Evolutionary conservation across 1,140 invertebrate species (phyloP), one percentile per base, ranked within the genome.

Genomic region (Acromyrmex echinatior): DNA sequence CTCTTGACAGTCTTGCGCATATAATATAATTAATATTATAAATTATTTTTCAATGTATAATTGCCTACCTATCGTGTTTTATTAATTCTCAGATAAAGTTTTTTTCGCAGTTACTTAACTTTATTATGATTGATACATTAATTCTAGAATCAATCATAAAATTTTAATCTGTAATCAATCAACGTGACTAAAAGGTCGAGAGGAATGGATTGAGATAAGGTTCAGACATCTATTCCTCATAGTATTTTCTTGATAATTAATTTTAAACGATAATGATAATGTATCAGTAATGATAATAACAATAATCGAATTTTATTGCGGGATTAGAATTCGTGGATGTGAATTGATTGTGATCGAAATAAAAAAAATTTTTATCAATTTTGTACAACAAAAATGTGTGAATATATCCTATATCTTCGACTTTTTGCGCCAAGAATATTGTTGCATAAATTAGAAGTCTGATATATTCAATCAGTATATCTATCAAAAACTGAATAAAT

Each of bases 131-230:
- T 25, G 16, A 4, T 25, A 45, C 28, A 31, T 73, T 62, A 49
- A 80, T 68, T 70, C 14, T 7, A 18, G 7, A 21, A 80, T 80
- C 56, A 49, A 62, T 82, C 10, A 6, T 21, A 9, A 60, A 60
- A 82, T 51, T 60, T 49, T 82, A 49, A 82, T 82, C 80, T 49
- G n/a, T 14, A 21, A 84, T 84, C 70, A 74, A n/a, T 63, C 70
- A 84, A 49, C 12, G 12, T 51, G 70, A 84, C 5, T 28, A 21
- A 63, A 84, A 63, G 25, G 14, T 82, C 39, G 14, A 60, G 65
- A 56, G 5, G 25, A 49, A 9, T 45, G 2, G 39, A 45, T 56
- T 5, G 6, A 82, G 80, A 74, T 82, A 82, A 84, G n/a, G 10
- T 16, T 35, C 45, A 25, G 35, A 6, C 53, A 49, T 82, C 53